A percentile compares a stretch with the other conserved stretches of the same genome.
These are phyloP conservation scores for Semotilus atromaculatus DNA, from an alignment of 2,797 vertebrate genomes.

Conservation along the genomic window DNA sequence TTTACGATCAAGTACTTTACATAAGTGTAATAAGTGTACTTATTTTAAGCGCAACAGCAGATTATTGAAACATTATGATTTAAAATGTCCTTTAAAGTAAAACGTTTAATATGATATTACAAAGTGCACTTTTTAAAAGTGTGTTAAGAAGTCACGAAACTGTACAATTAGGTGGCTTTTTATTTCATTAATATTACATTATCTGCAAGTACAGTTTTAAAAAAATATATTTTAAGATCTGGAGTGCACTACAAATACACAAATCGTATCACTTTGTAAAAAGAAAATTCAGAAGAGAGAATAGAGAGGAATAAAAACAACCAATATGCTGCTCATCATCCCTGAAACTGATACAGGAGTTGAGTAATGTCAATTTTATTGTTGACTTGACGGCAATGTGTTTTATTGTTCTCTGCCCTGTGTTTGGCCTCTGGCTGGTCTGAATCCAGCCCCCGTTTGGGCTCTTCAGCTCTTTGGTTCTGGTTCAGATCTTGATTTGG, in stretches of 20 bases:
- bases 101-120: too few species aligned
- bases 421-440: conserved; percentile 14
- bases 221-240: not conserved
- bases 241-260: not conserved
- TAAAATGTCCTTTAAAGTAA: not conserved
- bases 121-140: not conserved
- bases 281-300: not conserved
- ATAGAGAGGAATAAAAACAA: not conserved
- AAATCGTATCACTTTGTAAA: not conserved
- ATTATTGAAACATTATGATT: not conserved
- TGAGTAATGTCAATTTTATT: conserved; percentile 27
- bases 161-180: not conserved
- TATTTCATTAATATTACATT: not conserved
- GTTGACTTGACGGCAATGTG: not conserved
- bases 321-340: not conserved
- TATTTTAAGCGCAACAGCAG: not conserved
- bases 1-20: not conserved
- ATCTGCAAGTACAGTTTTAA: not conserved
- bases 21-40: not conserved
- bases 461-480: conserved; percentile 36
- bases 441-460: conserved; percentile 17
- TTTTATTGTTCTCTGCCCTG: conserved; percentile 10
- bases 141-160: not conserved
- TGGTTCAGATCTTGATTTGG: conserved; percentile 59
- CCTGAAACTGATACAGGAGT: conserved; percentile 3